Base-by-base conservation (phyloP, 2,797 vertebrate species). In the Coreius guichenoti region DNA sequence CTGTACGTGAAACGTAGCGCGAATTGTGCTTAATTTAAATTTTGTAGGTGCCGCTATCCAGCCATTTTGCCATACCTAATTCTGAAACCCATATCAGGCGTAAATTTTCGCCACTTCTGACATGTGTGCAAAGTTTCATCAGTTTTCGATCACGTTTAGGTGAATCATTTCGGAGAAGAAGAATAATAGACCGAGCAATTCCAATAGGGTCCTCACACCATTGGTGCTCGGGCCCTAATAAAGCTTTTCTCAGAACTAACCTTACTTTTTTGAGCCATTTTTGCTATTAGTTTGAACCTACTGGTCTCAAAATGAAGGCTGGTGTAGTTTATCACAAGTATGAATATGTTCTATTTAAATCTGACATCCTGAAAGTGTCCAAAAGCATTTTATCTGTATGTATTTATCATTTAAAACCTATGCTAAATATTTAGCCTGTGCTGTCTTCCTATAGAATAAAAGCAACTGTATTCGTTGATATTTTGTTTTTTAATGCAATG, bases 181-280 rank as follows among this genome's bases (percentile, higher is more conserved):
- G 0, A 39, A 39, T 8, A 39, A 8, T 43, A 43, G 39, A 43
- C 8, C 0, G 8, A 43, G 39, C 8, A 9, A 11, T 43, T 43
- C 8, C 39, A 43, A 43, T 43, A 43, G 39, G 39, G 39, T 43
- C 39, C 39, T 43, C 8, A 43, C 8, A 43, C 8, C 8, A 43
- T 43, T 1, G 8, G 39, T 43, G 39, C 8, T 43, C 39, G 9
- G 9, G 39, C 39, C 39, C 39, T 43, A 43, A 39, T 39, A 68
- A 21, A 51, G 79, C 21, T 81, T 68, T 80, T 51, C 54, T 61
- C 54, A 39, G 14, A 61, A 43, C 23, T 77, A 39, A 33, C 49
- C 29, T 75, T 19, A n/a, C 33, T 76, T 13, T 36, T 76, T 13
- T 79, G 1, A 26, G 36, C 8, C 5, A 19, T 17, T 77, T 69